Conservation (phyloP, 2,797 vertebrate species). For the Oceanodroma leucorhoa region DNA sequence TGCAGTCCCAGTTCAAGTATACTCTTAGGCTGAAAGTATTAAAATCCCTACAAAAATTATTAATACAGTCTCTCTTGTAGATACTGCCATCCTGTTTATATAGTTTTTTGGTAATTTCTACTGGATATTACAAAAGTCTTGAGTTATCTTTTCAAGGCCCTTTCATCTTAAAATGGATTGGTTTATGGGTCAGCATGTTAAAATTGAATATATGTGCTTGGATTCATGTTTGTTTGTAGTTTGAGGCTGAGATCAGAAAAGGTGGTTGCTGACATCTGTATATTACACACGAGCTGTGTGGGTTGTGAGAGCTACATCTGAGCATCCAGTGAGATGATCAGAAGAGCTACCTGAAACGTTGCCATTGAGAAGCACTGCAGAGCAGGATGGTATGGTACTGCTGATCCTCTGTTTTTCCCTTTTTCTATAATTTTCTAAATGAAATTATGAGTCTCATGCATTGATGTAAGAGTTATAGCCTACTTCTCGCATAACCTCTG, state of each 20-base stretch:
- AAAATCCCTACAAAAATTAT: neutral
- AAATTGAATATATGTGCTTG: neutral
- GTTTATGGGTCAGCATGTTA: neutral
- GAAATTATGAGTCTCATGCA: neutral
- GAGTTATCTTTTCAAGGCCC: neutral
- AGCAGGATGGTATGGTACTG: neutral
- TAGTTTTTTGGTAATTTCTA: neutral
- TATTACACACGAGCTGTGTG: accelerated
- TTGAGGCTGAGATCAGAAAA: neutral
- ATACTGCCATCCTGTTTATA: neutral
- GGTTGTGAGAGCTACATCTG: neutral
- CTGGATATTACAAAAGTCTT: neutral
- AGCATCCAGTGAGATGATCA: neutral
- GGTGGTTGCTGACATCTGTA: neutral
- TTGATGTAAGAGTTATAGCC: neutral
- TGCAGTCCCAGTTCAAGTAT: neutral
- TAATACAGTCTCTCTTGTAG: neutral
- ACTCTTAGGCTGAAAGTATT: neutral
- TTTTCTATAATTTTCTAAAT: neutral
- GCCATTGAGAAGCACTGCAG: neutral
- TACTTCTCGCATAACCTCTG: neutral
- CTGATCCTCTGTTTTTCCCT: neutral
- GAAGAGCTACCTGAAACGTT: neutral
- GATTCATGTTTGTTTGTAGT: neutral
- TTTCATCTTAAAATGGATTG: neutral